Conservation (phyloP, 2,113 vertebrate genomes). For the Capricornis sumatraensis region DNA sequence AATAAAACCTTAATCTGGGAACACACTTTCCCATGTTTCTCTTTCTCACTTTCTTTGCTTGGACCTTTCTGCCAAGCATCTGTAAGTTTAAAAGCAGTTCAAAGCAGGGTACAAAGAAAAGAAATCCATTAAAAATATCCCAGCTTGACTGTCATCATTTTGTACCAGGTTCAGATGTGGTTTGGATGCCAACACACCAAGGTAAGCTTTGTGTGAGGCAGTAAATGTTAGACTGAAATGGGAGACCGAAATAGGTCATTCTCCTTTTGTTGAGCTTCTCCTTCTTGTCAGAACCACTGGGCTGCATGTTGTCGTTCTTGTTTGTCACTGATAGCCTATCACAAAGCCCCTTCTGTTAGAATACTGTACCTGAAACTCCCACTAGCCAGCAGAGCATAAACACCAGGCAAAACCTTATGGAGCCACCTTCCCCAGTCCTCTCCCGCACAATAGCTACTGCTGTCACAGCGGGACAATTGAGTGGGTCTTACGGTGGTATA, state of each 20-base stretch:
- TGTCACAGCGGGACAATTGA: conserved; percentile 87
- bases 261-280: conserved; percentile 80
- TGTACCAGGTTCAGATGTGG: conserved; percentile 41
- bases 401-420: conserved; percentile 63
- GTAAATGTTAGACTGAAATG: conserved; percentile 76
- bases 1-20: not conserved
- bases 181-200: conserved; percentile 30
- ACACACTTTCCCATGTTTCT: not conserved
- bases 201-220: conserved; percentile 71
- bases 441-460: conserved; percentile 84
- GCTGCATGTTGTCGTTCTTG: conserved; percentile 75
- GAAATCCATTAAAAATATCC: conserved; percentile 45
- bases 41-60: not conserved
- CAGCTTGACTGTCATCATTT: not conserved
- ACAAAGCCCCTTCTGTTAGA: conserved; percentile 95
- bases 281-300: conserved; percentile 82
- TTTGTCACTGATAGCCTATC: conserved; percentile 86
- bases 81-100: conserved; percentile 42
- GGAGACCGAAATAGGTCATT: conserved; percentile 77
- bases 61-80: not conserved
- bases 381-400: conserved; percentile 83
- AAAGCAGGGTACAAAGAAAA: conserved; percentile 37
- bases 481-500: conserved; percentile 83
- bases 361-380: conserved; percentile 69
- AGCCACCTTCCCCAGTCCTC: conserved; percentile 72